A percentile compares a stretch with the other conserved stretches of the same genome.
These are phyloP conservation scores for Limnothrissa miodon DNA, from an alignment of 2,113 vertebrate species.

Conservation along the genomic window DNA sequence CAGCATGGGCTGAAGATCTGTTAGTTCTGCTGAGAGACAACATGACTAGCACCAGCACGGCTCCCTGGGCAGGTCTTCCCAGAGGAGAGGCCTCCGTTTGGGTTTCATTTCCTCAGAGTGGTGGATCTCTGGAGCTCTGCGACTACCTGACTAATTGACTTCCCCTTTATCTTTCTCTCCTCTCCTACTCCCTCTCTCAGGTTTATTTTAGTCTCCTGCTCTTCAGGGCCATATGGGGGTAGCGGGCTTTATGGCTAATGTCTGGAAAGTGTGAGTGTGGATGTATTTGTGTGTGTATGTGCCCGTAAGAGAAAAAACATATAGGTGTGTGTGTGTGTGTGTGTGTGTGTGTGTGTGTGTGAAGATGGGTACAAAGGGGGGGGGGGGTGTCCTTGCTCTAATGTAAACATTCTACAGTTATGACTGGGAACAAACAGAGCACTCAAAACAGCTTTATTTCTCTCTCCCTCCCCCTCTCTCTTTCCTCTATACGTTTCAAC, in stretches of 20 bases:
- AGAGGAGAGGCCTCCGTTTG: constrained; percentile 37
- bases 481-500: not conserved
- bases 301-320: too few relatives aligned
- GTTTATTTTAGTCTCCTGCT: constrained; percentile 25
- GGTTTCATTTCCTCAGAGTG: constrained; percentile 30
- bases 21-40: constrained; percentile 21
- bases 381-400: not conserved
- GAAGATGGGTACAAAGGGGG: not conserved
- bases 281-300: not conserved
- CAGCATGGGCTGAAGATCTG: not conserved
- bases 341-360: not conserved
- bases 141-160: constrained; percentile 26
- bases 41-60: constrained; percentile 23
- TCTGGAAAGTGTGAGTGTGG: not conserved
- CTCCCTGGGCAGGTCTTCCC: not conserved
- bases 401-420: not conserved
- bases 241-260: not conserved
- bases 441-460: not conserved
- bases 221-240: not conserved
- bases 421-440: not conserved
- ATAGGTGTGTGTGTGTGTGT: not conserved
- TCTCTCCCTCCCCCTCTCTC: too few relatives aligned
- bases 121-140: constrained; percentile 18
- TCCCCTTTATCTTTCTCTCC: not conserved
- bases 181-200: not conserved